phyloP scores from a whole-genome alignment of 2,113 vertebrate species.

The Petrocephalus microphthalmus region DNA sequence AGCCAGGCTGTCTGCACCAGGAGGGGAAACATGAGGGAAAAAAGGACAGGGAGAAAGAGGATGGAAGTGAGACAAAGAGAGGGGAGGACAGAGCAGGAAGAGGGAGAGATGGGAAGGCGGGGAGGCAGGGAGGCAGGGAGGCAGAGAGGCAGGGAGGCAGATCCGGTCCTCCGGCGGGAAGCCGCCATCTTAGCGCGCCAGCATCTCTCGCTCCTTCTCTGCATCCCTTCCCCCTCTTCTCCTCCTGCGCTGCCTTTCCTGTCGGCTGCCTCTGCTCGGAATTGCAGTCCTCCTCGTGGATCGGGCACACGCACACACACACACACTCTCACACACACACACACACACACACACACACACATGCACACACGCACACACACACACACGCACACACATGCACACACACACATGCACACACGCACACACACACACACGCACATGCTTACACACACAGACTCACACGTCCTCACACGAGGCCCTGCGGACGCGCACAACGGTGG shows the following conservation, averaged over 20 bases:
- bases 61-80: slow-evolving; percentile 11
- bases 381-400: background rate
- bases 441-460: background rate
- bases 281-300: slow-evolving; percentile 11
- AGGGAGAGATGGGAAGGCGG: slow-evolving; percentile 2
- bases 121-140: slow-evolving; percentile 24
- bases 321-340: background rate
- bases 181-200: slow-evolving; percentile 27
- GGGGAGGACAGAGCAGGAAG: slow-evolving; percentile 21
- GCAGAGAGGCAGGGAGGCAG: slow-evolving; percentile 24
- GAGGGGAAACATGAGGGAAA: slow-evolving; percentile 20
- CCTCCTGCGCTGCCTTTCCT: slow-evolving; percentile 25
- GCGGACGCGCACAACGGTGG: background rate
- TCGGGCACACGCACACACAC: background rate
- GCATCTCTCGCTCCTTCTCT: slow-evolving; percentile 34
- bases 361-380: background rate
- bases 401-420: background rate
- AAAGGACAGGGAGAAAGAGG: slow-evolving; percentile 29
- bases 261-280: slow-evolving; percentile 26
- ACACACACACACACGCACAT: no score
- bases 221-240: slow-evolving; percentile 15
- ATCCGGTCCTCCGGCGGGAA: slow-evolving; percentile 31
- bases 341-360: background rate
- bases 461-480: background rate
- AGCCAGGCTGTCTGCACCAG: background rate